Conservation (phyloP, 1,140 invertebrate species). For the Tachypleus tridentatus region DNA sequence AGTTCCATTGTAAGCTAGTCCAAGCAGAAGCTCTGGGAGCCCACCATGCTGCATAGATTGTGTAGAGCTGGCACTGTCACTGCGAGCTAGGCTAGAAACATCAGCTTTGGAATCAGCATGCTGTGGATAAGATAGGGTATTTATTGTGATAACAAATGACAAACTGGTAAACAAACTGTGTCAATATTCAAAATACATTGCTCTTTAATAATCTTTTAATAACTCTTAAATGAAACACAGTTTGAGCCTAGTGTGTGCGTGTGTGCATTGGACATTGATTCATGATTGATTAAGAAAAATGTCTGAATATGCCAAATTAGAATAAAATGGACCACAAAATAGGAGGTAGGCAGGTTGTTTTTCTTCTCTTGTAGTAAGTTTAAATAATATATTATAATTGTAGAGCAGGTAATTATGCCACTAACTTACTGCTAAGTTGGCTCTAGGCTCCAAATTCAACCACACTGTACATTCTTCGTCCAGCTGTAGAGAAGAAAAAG, state of each 20-base stretch:
- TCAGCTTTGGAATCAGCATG: constrained; percentile 36
- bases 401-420: neutral
- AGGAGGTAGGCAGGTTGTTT: neutral
- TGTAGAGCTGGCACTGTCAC: constrained; percentile 82
- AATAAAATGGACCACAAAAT: too few relatives aligned
- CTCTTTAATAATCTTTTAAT: too few relatives aligned
- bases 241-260: too few relatives aligned
- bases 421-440: constrained; percentile 57
- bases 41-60: constrained; percentile 81
- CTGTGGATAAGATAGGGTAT: constrained; percentile 19
- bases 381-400: neutral
- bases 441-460: constrained; percentile 69
- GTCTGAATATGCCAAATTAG: too few relatives aligned
- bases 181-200: too few relatives aligned
- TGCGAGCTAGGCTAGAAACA: constrained; percentile 62
- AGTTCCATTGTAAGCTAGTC: constrained; percentile 80
- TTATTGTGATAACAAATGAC: too few relatives aligned
- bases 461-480: constrained; percentile 76
- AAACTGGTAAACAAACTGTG: too few relatives aligned
- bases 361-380: neutral
- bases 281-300: too few relatives aligned
- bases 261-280: too few relatives aligned
- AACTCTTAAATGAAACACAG: too few relatives aligned
- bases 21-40: constrained; percentile 75
- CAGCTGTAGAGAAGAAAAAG: constrained; percentile 73